Evolutionary conservation across 2,888 invertebrate species (phyloP), one percentile per base, ranked within the genome.

Genomic region (Helobdella robusta): DNA sequence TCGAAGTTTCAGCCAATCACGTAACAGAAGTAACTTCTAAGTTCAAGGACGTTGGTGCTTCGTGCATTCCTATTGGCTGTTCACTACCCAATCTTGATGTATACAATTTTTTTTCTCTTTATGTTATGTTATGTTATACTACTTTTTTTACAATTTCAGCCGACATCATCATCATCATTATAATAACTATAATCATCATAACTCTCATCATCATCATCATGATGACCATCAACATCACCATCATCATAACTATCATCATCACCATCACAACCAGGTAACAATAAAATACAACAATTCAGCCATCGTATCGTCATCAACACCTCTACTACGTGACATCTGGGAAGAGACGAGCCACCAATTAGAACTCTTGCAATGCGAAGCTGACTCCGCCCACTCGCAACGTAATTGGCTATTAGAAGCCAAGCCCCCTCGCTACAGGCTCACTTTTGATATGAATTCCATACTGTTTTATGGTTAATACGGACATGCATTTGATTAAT

Each of bases 331-430:
- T 79, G 85, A 86, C 74, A 84, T 87, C 76, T 98, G 97, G 97
- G 97, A 97, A 79, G 90, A 91, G 77, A 95, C 94, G 0, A 93
- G 94, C 79, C 92, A 88, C 77, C 86, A 86, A 71, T 79, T 98
- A 63, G 97, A 97, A 77, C 83, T 86, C 69, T 83, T 86, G 18
- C 97, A 97, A 81, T 86, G 89, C 0, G 88, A 89, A 75, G 82
- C 84, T 0, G 83, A 84, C 3, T 92, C 91, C 76, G 89, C 88
- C 1, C 80, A 83, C 50, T 85, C 89, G 73, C 95, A 97, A 81
- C 88, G 85, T 80, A 81, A 83, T 64, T 86, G 84, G 15, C 82
- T 91, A 23, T 82, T 83, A 59, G 11, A 32, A 18, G 46, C 70
- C 30, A 64, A 20, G 5, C 50, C 50, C 28, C 70, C 70, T 28